Percentiles rank a stretch among this genome's conserved stretches.
phyloP scores from a whole-genome alignment of 2,113 vertebrate species.

The Felis chaus region DNA sequence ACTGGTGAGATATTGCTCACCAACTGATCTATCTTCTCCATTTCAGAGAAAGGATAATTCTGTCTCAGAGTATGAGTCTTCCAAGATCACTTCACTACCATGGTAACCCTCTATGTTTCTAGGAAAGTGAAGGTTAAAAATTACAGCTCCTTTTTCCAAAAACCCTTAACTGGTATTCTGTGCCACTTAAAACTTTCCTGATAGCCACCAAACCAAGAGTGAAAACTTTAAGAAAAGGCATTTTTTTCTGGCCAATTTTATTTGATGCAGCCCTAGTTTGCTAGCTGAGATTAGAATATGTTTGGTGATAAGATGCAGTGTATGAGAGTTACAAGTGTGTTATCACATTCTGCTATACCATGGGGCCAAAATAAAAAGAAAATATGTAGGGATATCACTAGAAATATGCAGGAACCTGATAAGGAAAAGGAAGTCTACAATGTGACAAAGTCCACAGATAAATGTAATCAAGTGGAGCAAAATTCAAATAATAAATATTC shows the following conservation, averaged over 20 bases:
- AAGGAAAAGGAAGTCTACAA: conserved; percentile 41
- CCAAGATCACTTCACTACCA: background rate
- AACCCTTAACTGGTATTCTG: background rate
- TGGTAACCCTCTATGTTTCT: background rate
- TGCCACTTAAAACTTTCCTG: background rate
- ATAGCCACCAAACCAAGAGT: background rate
- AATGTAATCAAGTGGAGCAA: background rate
- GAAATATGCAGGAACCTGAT: conserved; percentile 47
- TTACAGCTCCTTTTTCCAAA: background rate
- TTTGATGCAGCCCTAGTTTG: conserved; percentile 21
- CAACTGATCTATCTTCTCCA: background rate
- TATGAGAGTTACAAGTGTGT: background rate
- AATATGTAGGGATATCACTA: background rate
- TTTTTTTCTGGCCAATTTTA: conserved; percentile 32
- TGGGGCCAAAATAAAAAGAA: background rate
- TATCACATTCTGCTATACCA: background rate
- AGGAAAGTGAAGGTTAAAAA: conserved; percentile 25
- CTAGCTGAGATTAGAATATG: conserved; percentile 36
- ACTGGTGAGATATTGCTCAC: background rate
- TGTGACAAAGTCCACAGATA: conserved; percentile 32
- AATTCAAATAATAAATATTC: background rate
- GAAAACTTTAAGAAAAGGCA: background rate
- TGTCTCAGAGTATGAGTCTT: background rate
- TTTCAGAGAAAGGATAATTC: background rate
- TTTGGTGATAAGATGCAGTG: background rate